Conservation (phyloP, 2,888 invertebrate genomes). For the Epinotia demarniana region DNA sequence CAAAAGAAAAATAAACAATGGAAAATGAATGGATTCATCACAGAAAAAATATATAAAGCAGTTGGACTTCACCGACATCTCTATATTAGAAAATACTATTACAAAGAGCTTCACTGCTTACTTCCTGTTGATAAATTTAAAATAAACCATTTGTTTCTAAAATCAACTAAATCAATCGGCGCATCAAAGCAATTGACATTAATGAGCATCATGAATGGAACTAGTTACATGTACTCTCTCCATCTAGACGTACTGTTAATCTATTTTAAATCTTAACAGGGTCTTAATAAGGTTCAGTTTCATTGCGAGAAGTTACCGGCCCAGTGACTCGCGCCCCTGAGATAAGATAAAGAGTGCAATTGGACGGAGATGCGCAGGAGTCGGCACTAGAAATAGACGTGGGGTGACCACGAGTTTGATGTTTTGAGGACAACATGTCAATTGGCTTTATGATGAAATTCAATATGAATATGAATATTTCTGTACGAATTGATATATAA, state of each 20-base stretch:
- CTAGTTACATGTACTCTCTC: slow-evolving; percentile 10
- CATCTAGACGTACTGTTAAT: neutral
- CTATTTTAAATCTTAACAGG: neutral
- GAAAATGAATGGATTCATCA: no score
- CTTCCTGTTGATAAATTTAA: slow-evolving; percentile 3
- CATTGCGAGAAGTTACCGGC: slow-evolving; percentile 39
- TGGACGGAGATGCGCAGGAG: slow-evolving; percentile 63
- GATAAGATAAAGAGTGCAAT: slow-evolving; percentile 70
- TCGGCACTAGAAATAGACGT: slow-evolving; percentile 47
- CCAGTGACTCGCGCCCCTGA: slow-evolving; percentile 65
- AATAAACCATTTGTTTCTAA: neutral
- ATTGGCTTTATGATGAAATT: no score
- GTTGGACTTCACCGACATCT: no score
- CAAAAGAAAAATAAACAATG: no score
- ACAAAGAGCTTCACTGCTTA: neutral
- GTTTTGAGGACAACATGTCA: neutral
- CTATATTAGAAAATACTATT: slow-evolving; percentile 1
- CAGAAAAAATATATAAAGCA: no score
- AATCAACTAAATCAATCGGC: slow-evolving; percentile 28
- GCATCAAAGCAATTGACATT: slow-evolving; percentile 34
- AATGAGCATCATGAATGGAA: slow-evolving; percentile 35
- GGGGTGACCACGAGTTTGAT: slow-evolving; percentile 39
- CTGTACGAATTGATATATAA: no score
- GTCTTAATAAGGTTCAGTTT: neutral
- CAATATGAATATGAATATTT: no score